Conservation (phyloP, 2,113 vertebrate genomes). For the Melanerpes formicivorus region DNA sequence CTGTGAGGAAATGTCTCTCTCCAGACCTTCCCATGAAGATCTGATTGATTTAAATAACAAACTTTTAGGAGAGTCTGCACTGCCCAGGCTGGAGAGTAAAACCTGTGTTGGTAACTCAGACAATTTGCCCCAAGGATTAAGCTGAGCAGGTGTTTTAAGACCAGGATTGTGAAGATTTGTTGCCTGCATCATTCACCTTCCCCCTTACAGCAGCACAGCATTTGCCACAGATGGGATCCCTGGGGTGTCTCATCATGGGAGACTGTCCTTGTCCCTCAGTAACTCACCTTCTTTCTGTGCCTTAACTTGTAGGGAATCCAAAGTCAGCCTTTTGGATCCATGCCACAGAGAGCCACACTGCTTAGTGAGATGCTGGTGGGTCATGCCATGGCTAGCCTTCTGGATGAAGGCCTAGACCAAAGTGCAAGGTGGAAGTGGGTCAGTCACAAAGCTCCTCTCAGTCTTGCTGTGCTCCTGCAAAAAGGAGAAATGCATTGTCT, state of each 20-base stretch:
- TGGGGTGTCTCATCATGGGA: accelerated
- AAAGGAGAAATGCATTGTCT: background rate
- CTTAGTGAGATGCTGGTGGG: background rate
- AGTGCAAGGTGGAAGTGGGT: accelerated
- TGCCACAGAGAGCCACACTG: background rate
- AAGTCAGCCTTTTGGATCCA: background rate
- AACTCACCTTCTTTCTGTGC: background rate
- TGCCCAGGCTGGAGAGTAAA: background rate
- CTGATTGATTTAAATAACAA: background rate
- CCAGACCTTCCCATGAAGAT: background rate
- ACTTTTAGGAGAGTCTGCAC: background rate
- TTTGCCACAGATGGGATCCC: background rate
- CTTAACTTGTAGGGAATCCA: accelerated
- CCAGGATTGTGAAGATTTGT: background rate
- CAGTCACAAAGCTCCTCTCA: background rate
- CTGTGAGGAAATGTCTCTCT: background rate
- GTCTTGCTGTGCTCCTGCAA: background rate
- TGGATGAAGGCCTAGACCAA: background rate
- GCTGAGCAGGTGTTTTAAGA: background rate
- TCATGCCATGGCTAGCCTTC: accelerated
- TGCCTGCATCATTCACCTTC: background rate
- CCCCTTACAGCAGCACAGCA: accelerated
- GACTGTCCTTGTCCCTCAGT: background rate
- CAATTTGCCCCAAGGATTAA: background rate
- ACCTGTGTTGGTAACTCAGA: background rate